Percentiles rank a stretch among this genome's conserved stretches.
These are phyloP conservation scores for Cephalotes varians DNA, from an alignment of 2,888 invertebrate genomes.

Conservation along the genomic window DNA sequence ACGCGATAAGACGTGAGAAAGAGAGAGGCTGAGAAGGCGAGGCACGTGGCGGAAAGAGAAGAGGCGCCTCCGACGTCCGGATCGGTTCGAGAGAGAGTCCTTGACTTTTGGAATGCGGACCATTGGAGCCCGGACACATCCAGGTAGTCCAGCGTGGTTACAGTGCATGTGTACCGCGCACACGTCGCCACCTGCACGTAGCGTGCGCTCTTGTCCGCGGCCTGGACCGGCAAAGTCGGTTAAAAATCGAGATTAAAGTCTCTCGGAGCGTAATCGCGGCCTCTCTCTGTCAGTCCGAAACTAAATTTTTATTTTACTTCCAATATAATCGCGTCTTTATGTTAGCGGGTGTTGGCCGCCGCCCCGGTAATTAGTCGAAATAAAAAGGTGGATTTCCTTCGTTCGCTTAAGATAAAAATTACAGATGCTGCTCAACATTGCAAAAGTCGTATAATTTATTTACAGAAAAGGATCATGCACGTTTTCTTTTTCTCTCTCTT, in stretches of 20 bases:
- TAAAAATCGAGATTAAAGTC: conserved; percentile 63
- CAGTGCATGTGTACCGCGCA: conserved; percentile 21
- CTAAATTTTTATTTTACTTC: conserved; percentile 32
- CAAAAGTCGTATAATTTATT: not conserved
- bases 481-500: not conserved
- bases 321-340: not conserved
- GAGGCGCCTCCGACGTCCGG: conserved; percentile 67
- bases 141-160: conserved; percentile 68
- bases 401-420: not conserved
- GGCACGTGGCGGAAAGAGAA: conserved; percentile 73
- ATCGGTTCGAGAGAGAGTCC: conserved; percentile 76
- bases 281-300: conserved; percentile 52
- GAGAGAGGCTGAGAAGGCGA: conserved; percentile 33
- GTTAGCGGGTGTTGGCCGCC: not conserved
- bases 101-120: conserved; percentile 82
- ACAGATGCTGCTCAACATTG: not conserved
- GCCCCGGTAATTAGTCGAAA: not conserved
- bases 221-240: conserved; percentile 46
- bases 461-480: not conserved
- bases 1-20: conserved; percentile 15
- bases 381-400: conserved; percentile 1
- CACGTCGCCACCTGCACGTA: conserved; percentile 30
- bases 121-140: conserved; percentile 72
- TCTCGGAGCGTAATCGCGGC: conserved; percentile 46
- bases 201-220: not conserved